Evolutionary conservation across 2,113 vertebrate genomes (phyloP).

Genomic region (Heterotilapia buettikoferi): DNA sequence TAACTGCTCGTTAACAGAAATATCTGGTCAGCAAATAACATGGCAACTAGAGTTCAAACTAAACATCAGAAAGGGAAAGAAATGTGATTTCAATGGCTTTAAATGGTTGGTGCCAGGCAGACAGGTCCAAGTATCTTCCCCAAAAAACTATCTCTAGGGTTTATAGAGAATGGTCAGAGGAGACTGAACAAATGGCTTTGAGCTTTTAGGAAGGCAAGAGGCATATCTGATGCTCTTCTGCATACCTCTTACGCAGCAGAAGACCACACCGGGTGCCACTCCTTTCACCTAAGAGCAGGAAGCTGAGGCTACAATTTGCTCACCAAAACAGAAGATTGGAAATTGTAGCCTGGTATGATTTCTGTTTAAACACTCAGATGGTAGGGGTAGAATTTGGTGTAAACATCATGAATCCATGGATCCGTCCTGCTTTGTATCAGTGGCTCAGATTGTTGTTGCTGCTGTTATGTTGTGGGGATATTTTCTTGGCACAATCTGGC

Average conservation of each 20-base stretch:
- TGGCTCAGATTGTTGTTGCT: neutral
- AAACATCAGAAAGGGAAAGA: neutral
- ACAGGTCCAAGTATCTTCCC: neutral
- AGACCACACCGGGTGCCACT: neutral
- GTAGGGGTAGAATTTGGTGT: too few species aligned
- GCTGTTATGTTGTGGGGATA: neutral
- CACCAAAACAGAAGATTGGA: too few species aligned
- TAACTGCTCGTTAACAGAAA: neutral
- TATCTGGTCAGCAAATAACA: neutral
- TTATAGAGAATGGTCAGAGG: neutral
- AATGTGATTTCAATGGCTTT: neutral
- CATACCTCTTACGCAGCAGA: rapidly evolving
- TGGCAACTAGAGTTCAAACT: neutral
- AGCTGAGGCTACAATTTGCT: neutral
- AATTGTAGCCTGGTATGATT: too few species aligned
- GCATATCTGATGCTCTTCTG: neutral
- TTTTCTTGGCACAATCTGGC: neutral
- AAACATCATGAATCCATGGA: neutral
- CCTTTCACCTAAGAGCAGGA: rapidly evolving
- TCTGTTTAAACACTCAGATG: too few species aligned
- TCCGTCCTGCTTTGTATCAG: neutral
- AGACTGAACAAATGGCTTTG: neutral
- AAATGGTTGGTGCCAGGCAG: neutral
- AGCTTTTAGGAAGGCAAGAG: neutral
- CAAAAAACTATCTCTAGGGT: neutral